These are phyloP conservation scores for Microplitis mediator DNA, from an alignment of 1,140 invertebrate species.

Conservation along the genomic window DNA sequence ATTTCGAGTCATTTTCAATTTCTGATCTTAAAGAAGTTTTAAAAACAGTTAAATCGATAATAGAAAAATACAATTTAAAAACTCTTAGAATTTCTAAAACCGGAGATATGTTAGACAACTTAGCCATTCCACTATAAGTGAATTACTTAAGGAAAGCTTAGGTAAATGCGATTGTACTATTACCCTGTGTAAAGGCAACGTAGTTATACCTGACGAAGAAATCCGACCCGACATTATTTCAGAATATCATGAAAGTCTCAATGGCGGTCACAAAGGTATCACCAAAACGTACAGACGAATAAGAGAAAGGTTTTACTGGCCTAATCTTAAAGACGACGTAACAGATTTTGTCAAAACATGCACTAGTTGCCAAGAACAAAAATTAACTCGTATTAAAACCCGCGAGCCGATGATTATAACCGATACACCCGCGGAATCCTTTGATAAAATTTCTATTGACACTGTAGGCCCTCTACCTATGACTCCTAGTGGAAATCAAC, in stretches of 20 bases:
- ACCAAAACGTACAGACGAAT: not conserved
- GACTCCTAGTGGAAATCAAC: not conserved
- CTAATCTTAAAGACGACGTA: not conserved
- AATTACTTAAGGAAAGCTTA: not conserved
- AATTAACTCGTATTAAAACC: conserved; percentile 3
- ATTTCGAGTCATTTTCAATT: conserved; percentile 2
- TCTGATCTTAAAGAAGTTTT: conserved; percentile 3
- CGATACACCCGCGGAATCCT: conserved; percentile 34
- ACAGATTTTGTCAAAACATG: not conserved
- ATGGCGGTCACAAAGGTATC: not conserved
- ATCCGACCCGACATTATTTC: not conserved
- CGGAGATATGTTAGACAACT: conserved; percentile 7
- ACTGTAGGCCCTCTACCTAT: not conserved
- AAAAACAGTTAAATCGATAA: too few relatives aligned
- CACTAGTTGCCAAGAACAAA: conserved; percentile 1
- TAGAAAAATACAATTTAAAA: not conserved
- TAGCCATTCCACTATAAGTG: not conserved
- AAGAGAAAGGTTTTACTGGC: conserved; percentile 10
- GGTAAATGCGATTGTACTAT: conserved; percentile 1
- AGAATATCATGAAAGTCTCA: not conserved
- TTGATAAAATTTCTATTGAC: not conserved
- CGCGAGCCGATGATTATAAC: conserved; percentile 11
- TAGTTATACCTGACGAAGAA: not conserved
- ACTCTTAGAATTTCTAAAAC: not conserved
- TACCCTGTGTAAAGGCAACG: conserved; percentile 3